phyloP scores from a whole-genome alignment of 2,797 vertebrate species.

The Todus mexicanus region DNA sequence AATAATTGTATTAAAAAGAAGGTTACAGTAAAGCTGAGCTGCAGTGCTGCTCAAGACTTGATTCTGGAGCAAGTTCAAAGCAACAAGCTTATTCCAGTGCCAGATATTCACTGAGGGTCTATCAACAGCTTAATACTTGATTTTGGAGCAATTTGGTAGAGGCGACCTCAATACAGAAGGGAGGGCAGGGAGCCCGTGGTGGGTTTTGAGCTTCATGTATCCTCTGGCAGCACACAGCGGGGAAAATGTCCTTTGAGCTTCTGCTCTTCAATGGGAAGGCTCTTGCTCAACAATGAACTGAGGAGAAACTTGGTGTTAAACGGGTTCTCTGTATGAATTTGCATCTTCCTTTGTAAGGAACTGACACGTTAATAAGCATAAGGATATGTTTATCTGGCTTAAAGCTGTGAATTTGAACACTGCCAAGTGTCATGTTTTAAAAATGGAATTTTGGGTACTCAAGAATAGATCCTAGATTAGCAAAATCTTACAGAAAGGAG shows the following conservation, averaged over 20 bases:
- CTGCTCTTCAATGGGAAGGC: background rate
- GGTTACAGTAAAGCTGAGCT: background rate
- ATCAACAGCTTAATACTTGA: background rate
- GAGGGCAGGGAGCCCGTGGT: background rate
- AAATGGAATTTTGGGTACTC: background rate
- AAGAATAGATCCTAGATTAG: background rate
- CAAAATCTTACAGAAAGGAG: background rate
- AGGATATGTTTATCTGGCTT: background rate
- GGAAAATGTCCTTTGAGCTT: background rate
- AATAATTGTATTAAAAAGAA: background rate
- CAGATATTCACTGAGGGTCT: background rate
- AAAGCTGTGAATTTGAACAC: background rate
- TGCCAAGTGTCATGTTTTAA: background rate
- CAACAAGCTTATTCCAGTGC: background rate
- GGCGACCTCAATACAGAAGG: rapidly evolving
- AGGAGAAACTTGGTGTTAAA: background rate
- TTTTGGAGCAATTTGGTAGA: background rate
- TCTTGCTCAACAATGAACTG: background rate
- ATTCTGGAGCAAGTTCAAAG: background rate
- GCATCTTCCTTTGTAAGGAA: background rate
- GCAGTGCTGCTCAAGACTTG: background rate
- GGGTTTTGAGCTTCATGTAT: background rate
- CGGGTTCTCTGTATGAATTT: rapidly evolving
- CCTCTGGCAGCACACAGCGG: background rate
- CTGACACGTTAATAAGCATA: background rate